Evolutionary conservation across 2,888 invertebrate species (phyloP).

Genomic region (Hartigia nigra): DNA sequence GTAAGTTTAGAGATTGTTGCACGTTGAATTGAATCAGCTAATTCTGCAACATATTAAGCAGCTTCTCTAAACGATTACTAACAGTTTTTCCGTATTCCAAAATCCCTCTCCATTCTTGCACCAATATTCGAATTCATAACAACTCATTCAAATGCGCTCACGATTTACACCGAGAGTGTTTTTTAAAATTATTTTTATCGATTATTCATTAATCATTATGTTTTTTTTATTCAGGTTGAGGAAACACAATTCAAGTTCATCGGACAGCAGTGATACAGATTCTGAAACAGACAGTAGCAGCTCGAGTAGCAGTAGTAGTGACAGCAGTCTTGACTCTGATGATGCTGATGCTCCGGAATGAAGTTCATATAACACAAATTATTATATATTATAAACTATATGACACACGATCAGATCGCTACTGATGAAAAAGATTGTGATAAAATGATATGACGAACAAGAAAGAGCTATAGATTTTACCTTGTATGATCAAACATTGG

Average conservation of each 20-base stretch:
- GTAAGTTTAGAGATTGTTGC: conserved; percentile 33
- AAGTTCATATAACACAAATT: neutral
- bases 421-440: neutral
- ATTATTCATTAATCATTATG: neutral
- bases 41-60: neutral
- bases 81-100: neutral
- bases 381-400: neutral
- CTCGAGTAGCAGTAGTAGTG: conserved; percentile 32
- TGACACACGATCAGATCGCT: neutral
- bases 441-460: neutral
- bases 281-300: conserved; percentile 39
- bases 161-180: neutral
- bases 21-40: neutral
- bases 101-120: neutral
- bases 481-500: neutral
- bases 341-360: conserved; percentile 31
- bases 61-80: neutral
- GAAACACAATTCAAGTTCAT: conserved; percentile 17
- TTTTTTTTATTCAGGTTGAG: conserved; percentile 18
- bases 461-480: neutral
- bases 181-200: neutral
- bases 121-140: neutral
- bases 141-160: neutral
- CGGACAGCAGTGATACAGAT: conserved; percentile 36
- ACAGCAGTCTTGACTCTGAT: conserved; percentile 50